These are phyloP conservation scores for Ramazzottius varieornatus DNA, from an alignment of 2,888 invertebrate genomes.

Conservation along the genomic window DNA sequence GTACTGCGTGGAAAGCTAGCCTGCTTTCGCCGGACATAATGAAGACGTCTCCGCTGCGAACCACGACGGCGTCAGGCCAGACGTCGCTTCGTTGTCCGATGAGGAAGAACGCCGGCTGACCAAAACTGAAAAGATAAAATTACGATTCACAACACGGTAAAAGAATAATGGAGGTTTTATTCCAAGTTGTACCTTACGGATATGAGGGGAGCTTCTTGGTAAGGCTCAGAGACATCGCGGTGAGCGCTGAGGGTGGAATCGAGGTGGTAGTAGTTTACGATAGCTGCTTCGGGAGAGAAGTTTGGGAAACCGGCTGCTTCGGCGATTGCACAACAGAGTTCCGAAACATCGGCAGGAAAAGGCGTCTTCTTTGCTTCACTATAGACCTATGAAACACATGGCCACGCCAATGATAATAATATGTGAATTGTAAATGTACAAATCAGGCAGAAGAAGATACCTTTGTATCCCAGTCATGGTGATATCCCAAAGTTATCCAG, in stretches of 20 bases:
- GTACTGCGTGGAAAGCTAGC: conserved; percentile 73
- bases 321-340: conserved; percentile 35
- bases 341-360: conserved; percentile 46
- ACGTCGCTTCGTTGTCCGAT: conserved; percentile 51
- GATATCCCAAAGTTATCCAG: conserved; percentile 88
- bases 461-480: conserved; percentile 93
- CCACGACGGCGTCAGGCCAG: conserved; percentile 32
- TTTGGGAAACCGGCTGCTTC: conserved; percentile 18
- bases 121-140: conserved; percentile 41
- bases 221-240: conserved; percentile 70
- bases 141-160: background rate
- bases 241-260: conserved; percentile 76
- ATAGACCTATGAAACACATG: no score
- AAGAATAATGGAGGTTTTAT: background rate
- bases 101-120: conserved; percentile 73
- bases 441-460: conserved; percentile 24
- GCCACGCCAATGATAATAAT: conserved; percentile 10
- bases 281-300: conserved; percentile 65
- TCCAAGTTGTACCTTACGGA: conserved; percentile 44
- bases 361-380: conserved; percentile 35
- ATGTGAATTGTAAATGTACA: conserved; percentile 6
- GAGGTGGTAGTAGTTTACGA: conserved; percentile 80
- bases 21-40: conserved; percentile 64
- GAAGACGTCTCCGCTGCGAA: conserved; percentile 66
- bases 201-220: conserved; percentile 57